Conservation (phyloP, 30 jellyfish, hydroid and myxozoan species). For the Turritopsis dohrnii region DNA sequence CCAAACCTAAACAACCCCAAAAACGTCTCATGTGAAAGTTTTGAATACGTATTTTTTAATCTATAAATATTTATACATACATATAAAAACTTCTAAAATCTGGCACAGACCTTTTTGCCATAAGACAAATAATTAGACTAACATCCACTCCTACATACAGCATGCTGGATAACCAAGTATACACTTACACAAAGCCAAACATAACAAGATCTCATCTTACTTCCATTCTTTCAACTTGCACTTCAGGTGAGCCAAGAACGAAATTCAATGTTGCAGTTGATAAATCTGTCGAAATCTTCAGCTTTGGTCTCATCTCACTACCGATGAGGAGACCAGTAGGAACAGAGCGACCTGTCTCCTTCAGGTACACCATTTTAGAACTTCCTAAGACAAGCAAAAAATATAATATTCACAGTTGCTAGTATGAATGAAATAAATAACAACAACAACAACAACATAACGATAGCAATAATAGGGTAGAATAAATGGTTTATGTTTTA, state of each 20-base stretch:
- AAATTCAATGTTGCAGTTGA: constrained; percentile 59
- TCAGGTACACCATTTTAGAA: constrained; percentile 59
- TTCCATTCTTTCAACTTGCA: constrained; percentile 60
- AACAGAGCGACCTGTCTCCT: constrained; percentile 74
- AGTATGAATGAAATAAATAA: not conserved
- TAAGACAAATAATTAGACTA: no score
- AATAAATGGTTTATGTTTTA: no score
- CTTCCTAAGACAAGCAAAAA: constrained; percentile 46
- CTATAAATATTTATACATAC: no score
- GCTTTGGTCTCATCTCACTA: constrained; percentile 54
- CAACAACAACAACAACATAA: not conserved
- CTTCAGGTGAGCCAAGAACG: constrained; percentile 38
- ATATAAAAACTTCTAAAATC: no score
- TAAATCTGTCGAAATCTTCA: constrained; percentile 56
- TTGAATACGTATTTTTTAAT: no score
- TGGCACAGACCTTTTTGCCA: no score
- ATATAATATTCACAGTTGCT: not conserved
- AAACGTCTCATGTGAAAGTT: no score
- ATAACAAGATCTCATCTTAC: constrained; percentile 12
- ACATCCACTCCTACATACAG: no score
- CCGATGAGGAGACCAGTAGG: constrained; percentile 82
- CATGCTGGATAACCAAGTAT: no score
- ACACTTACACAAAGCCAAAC: not conserved
- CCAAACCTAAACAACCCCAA: constrained; percentile 71
- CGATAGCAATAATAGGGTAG: not conserved